Evolutionary conservation across 2,888 invertebrate genomes (phyloP).

Genomic region (Ametastegia equiseti): DNA sequence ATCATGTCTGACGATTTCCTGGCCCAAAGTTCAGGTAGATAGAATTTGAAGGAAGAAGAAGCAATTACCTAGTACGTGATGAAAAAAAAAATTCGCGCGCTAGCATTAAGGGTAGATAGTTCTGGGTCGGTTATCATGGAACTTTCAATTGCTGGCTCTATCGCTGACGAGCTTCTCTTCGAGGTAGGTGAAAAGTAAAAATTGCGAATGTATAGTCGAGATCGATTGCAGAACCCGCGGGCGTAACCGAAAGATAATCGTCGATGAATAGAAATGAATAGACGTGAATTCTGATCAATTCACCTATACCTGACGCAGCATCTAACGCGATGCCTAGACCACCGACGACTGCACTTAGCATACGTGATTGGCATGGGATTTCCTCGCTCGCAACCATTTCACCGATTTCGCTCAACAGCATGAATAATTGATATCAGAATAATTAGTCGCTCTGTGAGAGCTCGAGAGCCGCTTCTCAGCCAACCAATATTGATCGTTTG

Average conservation of each 20-base stretch:
- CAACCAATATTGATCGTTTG: constrained; percentile 13
- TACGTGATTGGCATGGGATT: constrained; percentile 28
- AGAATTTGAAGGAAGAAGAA: too few species aligned
- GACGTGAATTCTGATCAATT: not conserved
- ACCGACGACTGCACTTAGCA: not conserved
- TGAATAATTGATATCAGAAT: constrained; percentile 21
- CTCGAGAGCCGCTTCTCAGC: not conserved
- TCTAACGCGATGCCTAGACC: not conserved
- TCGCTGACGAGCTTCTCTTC: not conserved
- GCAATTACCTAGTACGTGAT: not conserved
- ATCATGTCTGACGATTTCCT: too few species aligned
- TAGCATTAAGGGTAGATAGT: not conserved
- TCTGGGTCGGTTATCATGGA: not conserved
- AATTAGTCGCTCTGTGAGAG: not conserved
- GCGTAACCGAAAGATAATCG: too few species aligned
- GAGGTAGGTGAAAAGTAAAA: not conserved
- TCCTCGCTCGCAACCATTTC: constrained; percentile 4
- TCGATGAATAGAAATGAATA: constrained; percentile 16
- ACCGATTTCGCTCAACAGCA: not conserved
- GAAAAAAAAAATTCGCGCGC: not conserved
- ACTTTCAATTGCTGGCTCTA: not conserved
- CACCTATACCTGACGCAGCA: not conserved
- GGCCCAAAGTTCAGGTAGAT: too few species aligned
- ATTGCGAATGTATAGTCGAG: not conserved
- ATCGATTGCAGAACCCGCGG: not conserved